Percentiles rank a stretch among this genome's conserved stretches.
phyloP scores from a whole-genome alignment of 30 jellyfish, hydroid and myxozoan genomes.

The Catostylus mosaicus region DNA sequence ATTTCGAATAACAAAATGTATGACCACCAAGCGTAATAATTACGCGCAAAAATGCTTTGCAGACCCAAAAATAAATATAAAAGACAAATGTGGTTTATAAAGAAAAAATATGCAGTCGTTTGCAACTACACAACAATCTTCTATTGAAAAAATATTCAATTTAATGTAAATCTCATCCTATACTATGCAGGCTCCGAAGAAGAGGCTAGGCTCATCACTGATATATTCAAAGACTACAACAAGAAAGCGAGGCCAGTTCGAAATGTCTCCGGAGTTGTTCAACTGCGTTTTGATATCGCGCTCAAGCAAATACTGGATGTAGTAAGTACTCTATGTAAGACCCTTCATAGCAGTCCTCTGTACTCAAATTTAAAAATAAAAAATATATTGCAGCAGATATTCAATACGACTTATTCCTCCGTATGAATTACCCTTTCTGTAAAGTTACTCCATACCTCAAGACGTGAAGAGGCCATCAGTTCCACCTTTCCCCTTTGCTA shows the following conservation, averaged over 20 bases:
- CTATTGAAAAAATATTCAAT: too few species aligned
- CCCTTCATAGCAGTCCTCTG: not conserved
- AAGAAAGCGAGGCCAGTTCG: slow-evolving; percentile 76
- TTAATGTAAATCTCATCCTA: too few species aligned
- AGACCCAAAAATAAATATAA: too few species aligned
- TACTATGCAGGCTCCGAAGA: slow-evolving; percentile 12
- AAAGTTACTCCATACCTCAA: not conserved
- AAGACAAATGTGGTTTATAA: too few species aligned
- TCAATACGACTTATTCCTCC: not conserved
- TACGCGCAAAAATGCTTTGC: too few species aligned
- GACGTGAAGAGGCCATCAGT: not conserved
- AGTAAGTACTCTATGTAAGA: slow-evolving; percentile 32
- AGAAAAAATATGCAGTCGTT: too few species aligned
- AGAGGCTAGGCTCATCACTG: slow-evolving; percentile 59
- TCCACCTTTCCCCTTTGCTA: not conserved
- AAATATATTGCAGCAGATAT: not conserved
- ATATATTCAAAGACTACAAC: slow-evolving; percentile 65
- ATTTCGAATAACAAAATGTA: too few species aligned
- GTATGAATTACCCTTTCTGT: not conserved
- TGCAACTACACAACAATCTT: too few species aligned
- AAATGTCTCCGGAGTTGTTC: slow-evolving; percentile 54
- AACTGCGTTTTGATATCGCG: slow-evolving; percentile 83
- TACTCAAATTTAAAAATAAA: not conserved
- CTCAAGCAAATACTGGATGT: slow-evolving; percentile 78
- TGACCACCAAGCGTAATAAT: too few species aligned